phyloP scores from a whole-genome alignment of 2,113 vertebrate genomes.

The Elaphurus davidianus region DNA sequence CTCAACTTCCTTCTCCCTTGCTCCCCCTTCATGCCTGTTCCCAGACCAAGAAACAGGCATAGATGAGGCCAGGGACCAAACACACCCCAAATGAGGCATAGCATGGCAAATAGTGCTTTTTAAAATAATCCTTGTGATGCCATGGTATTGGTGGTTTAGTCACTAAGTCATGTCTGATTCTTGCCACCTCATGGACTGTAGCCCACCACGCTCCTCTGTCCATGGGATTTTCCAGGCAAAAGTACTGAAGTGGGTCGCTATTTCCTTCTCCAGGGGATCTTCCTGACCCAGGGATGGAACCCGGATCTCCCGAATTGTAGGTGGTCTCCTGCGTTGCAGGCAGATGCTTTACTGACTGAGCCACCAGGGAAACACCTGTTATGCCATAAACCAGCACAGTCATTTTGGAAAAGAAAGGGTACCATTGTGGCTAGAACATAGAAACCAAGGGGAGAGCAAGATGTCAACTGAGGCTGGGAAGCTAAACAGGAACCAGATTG shows the following conservation, averaged over 20 bases:
- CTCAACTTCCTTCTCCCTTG: background rate
- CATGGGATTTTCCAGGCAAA: background rate
- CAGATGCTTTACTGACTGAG: background rate
- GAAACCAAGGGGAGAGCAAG: background rate
- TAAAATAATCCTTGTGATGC: background rate
- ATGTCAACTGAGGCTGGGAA: background rate
- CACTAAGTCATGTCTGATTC: background rate
- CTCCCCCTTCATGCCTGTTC: background rate
- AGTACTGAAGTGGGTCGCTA: background rate
- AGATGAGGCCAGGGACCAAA: background rate
- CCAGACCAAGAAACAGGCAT: background rate
- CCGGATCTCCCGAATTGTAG: rapidly evolving
- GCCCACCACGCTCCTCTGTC: rapidly evolving
- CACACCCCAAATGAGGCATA: background rate
- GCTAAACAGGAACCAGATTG: background rate
- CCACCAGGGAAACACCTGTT: background rate
- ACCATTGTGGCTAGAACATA: background rate
- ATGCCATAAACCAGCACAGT: background rate
- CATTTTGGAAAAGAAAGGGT: background rate
- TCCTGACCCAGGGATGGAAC: background rate
- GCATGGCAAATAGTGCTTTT: background rate
- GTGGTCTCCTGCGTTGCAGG: background rate
- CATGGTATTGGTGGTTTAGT: background rate
- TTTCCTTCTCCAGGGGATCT: background rate
- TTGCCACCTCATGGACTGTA: background rate